Percentiles rank a stretch among this genome's conserved stretches.
Conservation (phyloP, 2,888 invertebrate genomes). For the Caprella mutica region DNA sequence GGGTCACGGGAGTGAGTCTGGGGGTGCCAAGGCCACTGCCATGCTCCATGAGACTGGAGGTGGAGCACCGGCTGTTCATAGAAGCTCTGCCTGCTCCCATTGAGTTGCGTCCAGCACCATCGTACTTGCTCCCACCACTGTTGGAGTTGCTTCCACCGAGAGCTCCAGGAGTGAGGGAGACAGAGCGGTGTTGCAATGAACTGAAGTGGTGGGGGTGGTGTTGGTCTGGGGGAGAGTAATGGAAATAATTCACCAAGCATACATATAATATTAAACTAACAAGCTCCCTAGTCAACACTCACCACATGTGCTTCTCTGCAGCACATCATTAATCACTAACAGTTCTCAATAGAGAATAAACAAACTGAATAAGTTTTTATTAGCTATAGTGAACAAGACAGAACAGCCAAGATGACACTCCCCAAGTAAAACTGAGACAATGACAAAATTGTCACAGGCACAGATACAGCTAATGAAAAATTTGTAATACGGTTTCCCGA, state of each 20-base stretch:
- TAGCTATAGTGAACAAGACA: too few species aligned
- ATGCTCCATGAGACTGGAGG: constrained; percentile 68
- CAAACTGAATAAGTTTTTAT: too few species aligned
- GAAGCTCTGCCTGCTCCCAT: constrained; percentile 53
- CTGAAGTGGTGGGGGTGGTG: not conserved
- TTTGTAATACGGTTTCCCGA: too few species aligned
- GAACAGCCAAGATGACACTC: too few species aligned
- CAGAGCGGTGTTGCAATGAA: constrained; percentile 31
- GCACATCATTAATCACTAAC: too few species aligned
- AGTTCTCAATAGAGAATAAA: too few species aligned
- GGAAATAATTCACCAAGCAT: not conserved
- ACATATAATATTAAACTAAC: too few species aligned
- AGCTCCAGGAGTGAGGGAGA: constrained; percentile 37
- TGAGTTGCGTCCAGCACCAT: not conserved
- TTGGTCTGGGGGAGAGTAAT: not conserved
- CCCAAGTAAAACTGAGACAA: too few species aligned
- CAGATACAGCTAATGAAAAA: too few species aligned
- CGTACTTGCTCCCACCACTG: not conserved
- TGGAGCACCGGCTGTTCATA: constrained; percentile 82
- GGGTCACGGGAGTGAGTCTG: constrained; percentile 76
- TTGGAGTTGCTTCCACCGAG: constrained; percentile 42
- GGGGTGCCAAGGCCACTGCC: constrained; percentile 49
- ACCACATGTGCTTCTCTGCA: too few species aligned
- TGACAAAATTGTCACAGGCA: too few species aligned
- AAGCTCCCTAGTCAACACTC: too few species aligned